Evolutionary conservation across 2,888 invertebrate genomes (phyloP), one percentile per base, ranked within the genome.

Genomic region (Lypha dubia): DNA sequence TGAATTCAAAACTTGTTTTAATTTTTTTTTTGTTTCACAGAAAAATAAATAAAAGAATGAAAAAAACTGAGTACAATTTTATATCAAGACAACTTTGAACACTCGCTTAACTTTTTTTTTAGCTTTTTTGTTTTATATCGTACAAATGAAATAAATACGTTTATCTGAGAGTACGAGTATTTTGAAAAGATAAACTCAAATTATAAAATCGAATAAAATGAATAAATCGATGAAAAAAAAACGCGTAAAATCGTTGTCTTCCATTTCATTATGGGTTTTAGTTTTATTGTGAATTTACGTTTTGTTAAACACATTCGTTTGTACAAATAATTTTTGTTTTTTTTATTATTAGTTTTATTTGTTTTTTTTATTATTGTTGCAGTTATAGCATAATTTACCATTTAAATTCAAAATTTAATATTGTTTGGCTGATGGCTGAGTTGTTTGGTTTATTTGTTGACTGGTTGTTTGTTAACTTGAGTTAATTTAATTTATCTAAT

Each of bases 1-100:
- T 63, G 83, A 85, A 85, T 76, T 85, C 35, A 83, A 85, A 85
- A 85, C 85, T 85, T 83, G 85, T 85, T 85, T 85, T 76, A 70
- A 32, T 20, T 32, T 76, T 65, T 60, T 49, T 51, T 60, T n/a
- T n/a, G n/a, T n/a, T 49, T 28, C 22, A 46, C 24, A 46, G n/a
- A 73, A 73, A 44, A 38, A 32, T 6, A 63, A 75, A 75, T 56
- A 56, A 22, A 56, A 75, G 35, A 28, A 44, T 28, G 44, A 44
- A 44, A 62, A 62, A 70, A 68, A 60, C 58, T 32, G 67, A 67
- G 38, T 41, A 44, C 53, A 46, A 28, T 28, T 68, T 80, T 74
- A 68, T 49, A 41, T 56, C 17, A 63, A 62, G 44, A 70, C 75
- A 81, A 81, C 60, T 75, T 81, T 75, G 17, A 81, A 81, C 65